Conservation (phyloP, 2,888 invertebrate genomes). For the Ceriagrion tenellum region DNA sequence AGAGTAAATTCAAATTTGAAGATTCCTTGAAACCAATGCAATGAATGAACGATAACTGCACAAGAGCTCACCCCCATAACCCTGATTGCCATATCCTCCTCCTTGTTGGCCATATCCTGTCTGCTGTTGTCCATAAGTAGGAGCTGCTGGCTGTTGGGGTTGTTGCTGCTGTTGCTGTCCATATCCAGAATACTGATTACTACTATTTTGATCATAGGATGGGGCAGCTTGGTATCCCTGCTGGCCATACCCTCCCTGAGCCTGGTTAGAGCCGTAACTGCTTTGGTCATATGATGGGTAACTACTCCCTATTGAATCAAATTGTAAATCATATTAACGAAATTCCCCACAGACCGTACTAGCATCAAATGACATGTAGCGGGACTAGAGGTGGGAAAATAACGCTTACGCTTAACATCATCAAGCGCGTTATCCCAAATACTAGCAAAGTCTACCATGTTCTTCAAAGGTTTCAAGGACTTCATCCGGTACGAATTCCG, state of each 20-base stretch:
- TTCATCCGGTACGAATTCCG: not conserved
- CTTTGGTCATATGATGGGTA: constrained; percentile 60
- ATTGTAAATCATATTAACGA: not conserved
- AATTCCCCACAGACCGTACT: not conserved
- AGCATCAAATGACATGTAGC: not conserved
- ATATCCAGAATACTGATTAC: constrained; percentile 62
- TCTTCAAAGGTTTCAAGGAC: constrained; percentile 47
- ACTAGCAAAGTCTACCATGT: not conserved
- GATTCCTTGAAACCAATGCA: constrained; percentile 42
- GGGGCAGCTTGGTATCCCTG: constrained; percentile 62
- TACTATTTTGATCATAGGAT: constrained; percentile 56
- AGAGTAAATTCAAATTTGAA: not conserved
- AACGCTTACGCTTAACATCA: not conserved
- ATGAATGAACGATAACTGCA: too few species aligned
- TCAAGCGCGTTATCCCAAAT: not conserved
- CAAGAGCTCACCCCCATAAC: constrained; percentile 54
- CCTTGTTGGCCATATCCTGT: constrained; percentile 67
- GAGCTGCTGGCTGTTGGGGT: constrained; percentile 52
- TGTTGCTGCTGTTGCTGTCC: constrained; percentile 62
- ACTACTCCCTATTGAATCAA: constrained; percentile 40
- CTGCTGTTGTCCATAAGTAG: constrained; percentile 53
- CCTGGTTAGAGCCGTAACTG: constrained; percentile 58
- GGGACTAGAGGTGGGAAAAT: not conserved
- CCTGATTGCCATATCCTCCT: constrained; percentile 68
- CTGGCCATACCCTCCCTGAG: constrained; percentile 57